Conservation (phyloP, 2,113 vertebrate genomes). For the Gymnorhina tibicen region DNA sequence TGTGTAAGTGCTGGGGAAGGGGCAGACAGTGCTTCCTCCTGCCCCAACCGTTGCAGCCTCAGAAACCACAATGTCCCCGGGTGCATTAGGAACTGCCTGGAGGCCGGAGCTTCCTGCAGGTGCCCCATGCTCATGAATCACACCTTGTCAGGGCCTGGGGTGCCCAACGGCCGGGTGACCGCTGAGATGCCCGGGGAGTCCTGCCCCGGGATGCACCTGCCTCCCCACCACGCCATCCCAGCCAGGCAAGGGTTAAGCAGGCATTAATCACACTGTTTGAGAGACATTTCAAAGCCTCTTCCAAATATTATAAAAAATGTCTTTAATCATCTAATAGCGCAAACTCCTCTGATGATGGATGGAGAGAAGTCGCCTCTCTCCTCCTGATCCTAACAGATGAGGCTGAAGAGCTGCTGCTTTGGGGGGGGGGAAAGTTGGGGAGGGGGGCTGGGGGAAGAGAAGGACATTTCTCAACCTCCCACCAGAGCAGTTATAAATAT, state of each 20-base stretch:
- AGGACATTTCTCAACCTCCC: constrained; percentile 67
- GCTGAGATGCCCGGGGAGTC: not conserved
- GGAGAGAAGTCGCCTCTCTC: constrained; percentile 56
- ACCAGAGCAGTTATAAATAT: constrained; percentile 72
- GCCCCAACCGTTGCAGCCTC: constrained; percentile 62
- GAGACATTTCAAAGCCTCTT: constrained; percentile 65
- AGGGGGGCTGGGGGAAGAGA: constrained; percentile 8
- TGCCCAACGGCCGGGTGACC: not conserved
- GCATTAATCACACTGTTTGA: constrained; percentile 56
- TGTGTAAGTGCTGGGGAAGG: not conserved
- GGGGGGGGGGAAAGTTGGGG: not conserved
- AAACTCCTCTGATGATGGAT: constrained; percentile 61
- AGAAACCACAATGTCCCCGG: constrained; percentile 62
- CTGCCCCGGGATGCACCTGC: not conserved
- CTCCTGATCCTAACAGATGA: constrained; percentile 60
- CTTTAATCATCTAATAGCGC: constrained; percentile 73
- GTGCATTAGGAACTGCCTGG: constrained; percentile 45
- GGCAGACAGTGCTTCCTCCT: constrained; percentile 47
- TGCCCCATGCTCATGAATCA: constrained; percentile 56
- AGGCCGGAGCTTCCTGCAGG: constrained; percentile 62
- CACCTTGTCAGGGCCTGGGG: constrained; percentile 49
- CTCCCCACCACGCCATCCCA: not conserved
- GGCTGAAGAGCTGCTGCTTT: constrained; percentile 34
- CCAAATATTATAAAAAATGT: constrained; percentile 74
- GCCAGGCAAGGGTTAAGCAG: constrained; percentile 45